Percentiles rank a stretch among this genome's conserved stretches.
These are phyloP conservation scores for Sylvietta virens DNA, from an alignment of 2,113 vertebrate genomes.

Conservation along the genomic window DNA sequence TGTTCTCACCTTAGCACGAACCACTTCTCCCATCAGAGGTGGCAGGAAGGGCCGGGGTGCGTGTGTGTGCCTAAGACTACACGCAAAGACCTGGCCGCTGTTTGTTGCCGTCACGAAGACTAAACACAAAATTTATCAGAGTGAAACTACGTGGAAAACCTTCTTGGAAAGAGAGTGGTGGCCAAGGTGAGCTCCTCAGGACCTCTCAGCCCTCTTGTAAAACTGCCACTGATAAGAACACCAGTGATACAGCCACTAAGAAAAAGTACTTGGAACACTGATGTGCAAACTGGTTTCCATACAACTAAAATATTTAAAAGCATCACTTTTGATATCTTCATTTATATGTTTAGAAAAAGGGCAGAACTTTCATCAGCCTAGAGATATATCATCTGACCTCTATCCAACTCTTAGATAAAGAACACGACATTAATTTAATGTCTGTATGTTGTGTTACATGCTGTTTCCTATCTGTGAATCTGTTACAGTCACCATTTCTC, in stretches of 20 bases:
- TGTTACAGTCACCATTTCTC: not conserved
- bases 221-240: not conserved
- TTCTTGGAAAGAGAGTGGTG: not conserved
- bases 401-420: not conserved
- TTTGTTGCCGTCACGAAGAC: not conserved
- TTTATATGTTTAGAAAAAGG: not conserved
- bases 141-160: not conserved
- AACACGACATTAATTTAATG: fast-evolving
- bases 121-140: not conserved
- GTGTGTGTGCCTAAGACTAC: fast-evolving
- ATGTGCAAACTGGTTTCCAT: not conserved
- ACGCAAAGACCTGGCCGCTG: fast-evolving
- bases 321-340: not conserved
- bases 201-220: not conserved
- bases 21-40: fast-evolving
- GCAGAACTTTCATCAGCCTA: not conserved
- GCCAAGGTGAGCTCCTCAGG: not conserved
- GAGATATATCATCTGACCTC: not conserved
- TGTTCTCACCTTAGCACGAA: not conserved
- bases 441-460: not conserved
- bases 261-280: not conserved
- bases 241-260: too few species aligned
- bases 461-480: not conserved
- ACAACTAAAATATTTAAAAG: not conserved
- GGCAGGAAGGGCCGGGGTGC: not conserved